Conservation (phyloP, 64 coral and sea anemone genomes). For the Dendrophyllia cribrosa region DNA sequence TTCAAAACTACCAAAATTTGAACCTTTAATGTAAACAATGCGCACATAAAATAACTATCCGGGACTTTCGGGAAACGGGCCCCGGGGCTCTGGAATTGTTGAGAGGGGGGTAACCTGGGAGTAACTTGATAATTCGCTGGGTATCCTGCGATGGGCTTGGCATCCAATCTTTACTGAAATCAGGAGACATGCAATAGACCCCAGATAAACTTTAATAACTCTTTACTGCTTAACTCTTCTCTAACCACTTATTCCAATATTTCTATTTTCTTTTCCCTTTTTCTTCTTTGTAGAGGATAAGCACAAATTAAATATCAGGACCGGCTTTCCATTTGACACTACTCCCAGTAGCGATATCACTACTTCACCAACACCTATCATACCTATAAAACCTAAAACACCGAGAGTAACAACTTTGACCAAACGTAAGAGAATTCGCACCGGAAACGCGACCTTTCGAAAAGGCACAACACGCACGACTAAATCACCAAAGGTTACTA, state of each 20-base stretch:
- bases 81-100: no score
- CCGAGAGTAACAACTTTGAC: conserved; percentile 18
- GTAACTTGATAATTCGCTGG: no score
- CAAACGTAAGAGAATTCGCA: conserved; percentile 13
- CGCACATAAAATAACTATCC: no score
- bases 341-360: neutral
- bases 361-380: conserved; percentile 5
- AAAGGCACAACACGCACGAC: conserved; percentile 11
- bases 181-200: no score
- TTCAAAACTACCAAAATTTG: no score
- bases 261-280: neutral
- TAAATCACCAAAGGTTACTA: conserved; percentile 12
- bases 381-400: conserved; percentile 4
- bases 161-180: no score
- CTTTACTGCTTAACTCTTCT: neutral
- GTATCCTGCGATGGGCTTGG: no score
- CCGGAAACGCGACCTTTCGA: neutral
- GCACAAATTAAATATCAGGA: conserved; percentile 4
- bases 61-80: no score
- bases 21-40: no score
- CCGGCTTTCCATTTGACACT: neutral
- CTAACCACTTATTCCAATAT: neutral
- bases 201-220: no score
- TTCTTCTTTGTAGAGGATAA: conserved; percentile 32
- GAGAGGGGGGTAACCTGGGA: no score